Base-by-base conservation (phyloP, 2,113 vertebrate genomes). In the Apeltes quadracus region DNA sequence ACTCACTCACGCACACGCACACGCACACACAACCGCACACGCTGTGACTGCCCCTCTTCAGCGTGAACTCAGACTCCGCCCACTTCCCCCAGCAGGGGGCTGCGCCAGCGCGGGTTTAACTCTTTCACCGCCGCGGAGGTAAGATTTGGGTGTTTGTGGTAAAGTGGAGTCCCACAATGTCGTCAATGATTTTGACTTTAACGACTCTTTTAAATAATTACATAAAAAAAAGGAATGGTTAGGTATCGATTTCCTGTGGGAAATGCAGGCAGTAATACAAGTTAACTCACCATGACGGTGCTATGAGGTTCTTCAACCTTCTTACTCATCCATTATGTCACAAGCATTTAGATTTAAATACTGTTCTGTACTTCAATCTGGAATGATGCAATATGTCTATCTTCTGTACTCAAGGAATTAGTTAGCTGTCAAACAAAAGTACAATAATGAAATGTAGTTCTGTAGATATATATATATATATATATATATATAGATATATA, bases 1-100 rank as follows among this genome's bases (percentile, higher is more conserved):
- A 50, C 16, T 29, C 36, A n/a, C 14, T 23, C 38, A 20, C 32
- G 22, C 29, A 9, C 39, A 14, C 48, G 16, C 18, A 55, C 44
- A 23, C 32, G 46, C 65, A 20, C 32, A 23, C 29, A 9, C 39
- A 14, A n/a, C n/a, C 48, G 16, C 18, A 55, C 44, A 23, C 32
- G 46, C 65, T 56, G 38, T 63, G 77, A 6, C 66, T 61, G 57
- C 22, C 56, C 44, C 64, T 50, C 57, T 36, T 29, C 72, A 64
- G 84, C 63, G 78, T 59, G 72, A 81, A 61, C 20, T 3, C 57
- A 77, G 75, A 73, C 87, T 70, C 89, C 88, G 86, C 90, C 90
- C 41, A 10, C 23, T 51, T 43, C 9, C 58, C 18, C 66, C 72
- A 50, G 79, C 66, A 25, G 51, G 64, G 41, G 61, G 46, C 13